Evolutionary conservation across 2,888 invertebrate genomes (phyloP).

Genomic region (Branchipolynoe longqiensis): DNA sequence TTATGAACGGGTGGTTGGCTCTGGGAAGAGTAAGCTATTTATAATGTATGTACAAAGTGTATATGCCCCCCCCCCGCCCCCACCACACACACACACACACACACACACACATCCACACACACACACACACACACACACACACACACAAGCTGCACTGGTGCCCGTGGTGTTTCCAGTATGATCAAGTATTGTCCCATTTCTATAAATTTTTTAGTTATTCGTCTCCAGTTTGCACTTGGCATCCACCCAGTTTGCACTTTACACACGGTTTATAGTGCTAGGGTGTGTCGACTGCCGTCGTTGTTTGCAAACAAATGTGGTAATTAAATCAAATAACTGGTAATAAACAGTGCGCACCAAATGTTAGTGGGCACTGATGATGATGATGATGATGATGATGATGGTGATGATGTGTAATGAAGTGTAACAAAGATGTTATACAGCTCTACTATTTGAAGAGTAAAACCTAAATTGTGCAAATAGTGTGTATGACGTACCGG

Average conservation of each 20-base stretch:
- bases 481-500: neutral
- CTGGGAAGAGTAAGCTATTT: neutral
- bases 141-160: too few relatives aligned
- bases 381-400: neutral
- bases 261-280: neutral
- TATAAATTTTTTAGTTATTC: slow-evolving; percentile 19
- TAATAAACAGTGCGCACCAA: too few relatives aligned
- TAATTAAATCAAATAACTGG: neutral
- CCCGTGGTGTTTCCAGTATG: too few relatives aligned
- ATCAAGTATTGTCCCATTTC: slow-evolving; percentile 23
- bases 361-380: neutral
- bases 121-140: neutral
- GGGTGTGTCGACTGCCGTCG: neutral
- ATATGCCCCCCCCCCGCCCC: neutral
- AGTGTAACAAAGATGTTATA: neutral
- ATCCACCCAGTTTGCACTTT: neutral
- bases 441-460: neutral
- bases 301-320: neutral
- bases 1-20: neutral
- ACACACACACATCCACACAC: neutral
- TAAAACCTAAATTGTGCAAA: slow-evolving; percentile 1
- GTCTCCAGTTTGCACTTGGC: too few relatives aligned
- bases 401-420: neutral
- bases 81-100: neutral
- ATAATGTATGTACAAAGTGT: slow-evolving; percentile 5